These are phyloP conservation scores for Fragum sueziense DNA, from an alignment of 2,888 invertebrate genomes.

Conservation along the genomic window DNA sequence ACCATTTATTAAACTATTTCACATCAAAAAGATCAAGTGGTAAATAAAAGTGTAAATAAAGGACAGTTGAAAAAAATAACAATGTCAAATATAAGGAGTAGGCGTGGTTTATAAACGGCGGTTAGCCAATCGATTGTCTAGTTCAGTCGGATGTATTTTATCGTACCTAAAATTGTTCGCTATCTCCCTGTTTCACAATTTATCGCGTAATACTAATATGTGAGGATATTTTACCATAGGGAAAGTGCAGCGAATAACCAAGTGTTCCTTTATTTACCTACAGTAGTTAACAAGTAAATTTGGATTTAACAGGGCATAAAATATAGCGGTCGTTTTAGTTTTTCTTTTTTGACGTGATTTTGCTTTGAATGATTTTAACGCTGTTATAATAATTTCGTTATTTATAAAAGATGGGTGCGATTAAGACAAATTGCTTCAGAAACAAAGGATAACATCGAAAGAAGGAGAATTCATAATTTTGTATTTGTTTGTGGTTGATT, in stretches of 20 bases:
- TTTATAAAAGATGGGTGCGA: background rate
- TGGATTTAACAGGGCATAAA: constrained; percentile 13
- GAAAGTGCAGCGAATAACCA: constrained; percentile 6
- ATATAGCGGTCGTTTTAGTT: background rate
- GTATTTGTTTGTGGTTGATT: no score
- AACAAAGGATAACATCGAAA: no score
- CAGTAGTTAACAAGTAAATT: background rate
- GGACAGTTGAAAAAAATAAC: background rate
- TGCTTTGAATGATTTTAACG: background rate
- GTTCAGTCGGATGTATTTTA: constrained; percentile 10
- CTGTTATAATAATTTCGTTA: background rate
- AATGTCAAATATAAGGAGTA: background rate
- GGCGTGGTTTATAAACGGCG: constrained; percentile 1
- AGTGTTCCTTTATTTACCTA: background rate
- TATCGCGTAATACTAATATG: constrained; percentile 1
- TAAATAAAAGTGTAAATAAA: background rate
- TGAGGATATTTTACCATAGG: background rate
- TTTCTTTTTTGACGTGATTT: background rate
- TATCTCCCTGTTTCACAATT: background rate
- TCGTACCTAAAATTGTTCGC: background rate
- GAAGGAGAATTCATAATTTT: background rate
- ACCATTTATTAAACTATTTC: background rate
- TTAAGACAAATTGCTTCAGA: background rate
- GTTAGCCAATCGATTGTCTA: background rate
- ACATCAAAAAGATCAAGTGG: background rate